Conservation (phyloP, 2,888 invertebrate genomes). For the Ornithoptera alexandrae region DNA sequence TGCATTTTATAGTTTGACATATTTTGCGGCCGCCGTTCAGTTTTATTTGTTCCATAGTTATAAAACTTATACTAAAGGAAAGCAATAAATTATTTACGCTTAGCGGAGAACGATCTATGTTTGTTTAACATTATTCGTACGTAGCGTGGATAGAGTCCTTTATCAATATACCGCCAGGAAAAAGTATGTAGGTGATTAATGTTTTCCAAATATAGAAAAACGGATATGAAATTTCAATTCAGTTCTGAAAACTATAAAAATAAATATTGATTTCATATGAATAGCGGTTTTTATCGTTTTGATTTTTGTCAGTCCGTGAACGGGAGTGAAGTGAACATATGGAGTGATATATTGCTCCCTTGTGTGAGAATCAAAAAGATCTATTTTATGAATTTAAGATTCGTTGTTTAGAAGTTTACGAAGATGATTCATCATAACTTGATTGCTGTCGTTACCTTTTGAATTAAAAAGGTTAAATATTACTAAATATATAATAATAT, state of each 20-base stretch:
- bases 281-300: constrained; percentile 20
- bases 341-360: constrained; percentile 17
- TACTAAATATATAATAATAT: no score
- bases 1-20: constrained; percentile 30
- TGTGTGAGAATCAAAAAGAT: background rate
- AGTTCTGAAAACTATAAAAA: constrained; percentile 18
- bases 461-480: no score
- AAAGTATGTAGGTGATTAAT: constrained; percentile 14
- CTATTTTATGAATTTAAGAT: background rate
- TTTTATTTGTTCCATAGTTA: constrained; percentile 26
- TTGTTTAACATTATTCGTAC: constrained; percentile 14
- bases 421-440: no score
- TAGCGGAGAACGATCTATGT: constrained; percentile 6
- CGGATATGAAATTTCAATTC: constrained; percentile 13
- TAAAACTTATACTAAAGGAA: constrained; percentile 25
- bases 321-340: constrained; percentile 9
- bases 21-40: constrained; percentile 19
- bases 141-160: constrained; percentile 23
- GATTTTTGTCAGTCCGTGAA: constrained; percentile 21
- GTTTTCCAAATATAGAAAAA: constrained; percentile 16
- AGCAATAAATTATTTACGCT: constrained; percentile 25
- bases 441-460: no score
- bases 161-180: constrained; percentile 18
- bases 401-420: background rate
- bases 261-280: constrained; percentile 22